These are phyloP conservation scores for Myotis yumanensis DNA, from an alignment of 2,113 vertebrate species.

Conservation along the genomic window DNA sequence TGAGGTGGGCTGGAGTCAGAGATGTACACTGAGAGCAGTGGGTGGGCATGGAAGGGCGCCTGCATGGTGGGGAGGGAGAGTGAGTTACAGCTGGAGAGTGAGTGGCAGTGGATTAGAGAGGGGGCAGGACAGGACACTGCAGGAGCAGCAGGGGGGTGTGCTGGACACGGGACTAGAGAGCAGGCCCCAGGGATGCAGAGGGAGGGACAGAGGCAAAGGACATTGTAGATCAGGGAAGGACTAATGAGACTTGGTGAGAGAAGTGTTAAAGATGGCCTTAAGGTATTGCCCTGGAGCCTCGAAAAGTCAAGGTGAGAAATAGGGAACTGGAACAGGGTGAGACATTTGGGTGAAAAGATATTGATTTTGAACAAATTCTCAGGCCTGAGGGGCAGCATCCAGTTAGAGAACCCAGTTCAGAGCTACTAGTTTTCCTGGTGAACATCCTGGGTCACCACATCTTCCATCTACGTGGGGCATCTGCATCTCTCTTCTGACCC, in stretches of 20 bases:
- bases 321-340: neutral
- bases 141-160: no score
- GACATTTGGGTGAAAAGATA: neutral
- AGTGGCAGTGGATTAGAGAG: neutral
- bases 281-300: neutral
- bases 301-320: neutral
- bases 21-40: neutral
- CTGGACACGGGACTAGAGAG: no score
- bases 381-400: neutral
- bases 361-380: neutral
- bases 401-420: neutral
- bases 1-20: neutral
- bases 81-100: neutral
- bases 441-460: neutral
- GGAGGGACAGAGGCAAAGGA: neutral
- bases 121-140: neutral
- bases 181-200: neutral
- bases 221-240: neutral
- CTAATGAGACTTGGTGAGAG: neutral
- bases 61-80: neutral
- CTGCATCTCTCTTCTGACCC: neutral
- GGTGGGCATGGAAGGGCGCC: neutral
- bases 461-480: neutral
- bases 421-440: neutral
- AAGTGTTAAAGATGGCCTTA: neutral